phyloP scores from a whole-genome alignment of 2,113 vertebrate species.

The Syngnathoides biaculeatus region DNA sequence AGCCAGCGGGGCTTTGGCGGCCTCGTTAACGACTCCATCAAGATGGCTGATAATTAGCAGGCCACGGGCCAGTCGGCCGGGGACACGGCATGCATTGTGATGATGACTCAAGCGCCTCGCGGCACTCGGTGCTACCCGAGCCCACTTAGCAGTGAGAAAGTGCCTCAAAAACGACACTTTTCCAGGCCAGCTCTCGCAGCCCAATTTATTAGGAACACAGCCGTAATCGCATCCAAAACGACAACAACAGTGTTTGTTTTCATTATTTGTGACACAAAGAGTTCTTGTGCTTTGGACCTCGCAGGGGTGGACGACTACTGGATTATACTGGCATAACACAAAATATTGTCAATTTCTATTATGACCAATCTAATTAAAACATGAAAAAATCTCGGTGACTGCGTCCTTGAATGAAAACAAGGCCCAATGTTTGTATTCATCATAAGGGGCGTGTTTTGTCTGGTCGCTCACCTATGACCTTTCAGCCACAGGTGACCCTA shows the following conservation, averaged over 20 bases:
- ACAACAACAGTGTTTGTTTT: background rate
- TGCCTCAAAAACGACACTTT: background rate
- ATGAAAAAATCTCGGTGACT: background rate
- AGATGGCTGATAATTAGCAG: slow-evolving; percentile 59
- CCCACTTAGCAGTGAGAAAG: slow-evolving; percentile 4
- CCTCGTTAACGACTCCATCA: slow-evolving; percentile 59
- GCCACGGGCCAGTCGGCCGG: slow-evolving; percentile 40
- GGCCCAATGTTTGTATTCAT: too few species aligned
- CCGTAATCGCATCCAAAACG: background rate
- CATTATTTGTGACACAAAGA: too few species aligned
- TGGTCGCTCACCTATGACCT: too few species aligned
- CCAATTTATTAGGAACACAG: background rate
- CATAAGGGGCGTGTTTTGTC: too few species aligned
- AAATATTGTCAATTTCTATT: background rate
- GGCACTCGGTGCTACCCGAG: background rate
- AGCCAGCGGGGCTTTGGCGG: slow-evolving; percentile 44
- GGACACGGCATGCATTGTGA: slow-evolving; percentile 11
- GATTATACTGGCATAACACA: background rate
- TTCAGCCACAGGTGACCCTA: too few species aligned
- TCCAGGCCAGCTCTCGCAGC: background rate
- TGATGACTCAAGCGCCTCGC: background rate
- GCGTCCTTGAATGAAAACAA: too few species aligned
- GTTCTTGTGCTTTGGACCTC: background rate
- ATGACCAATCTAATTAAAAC: background rate
- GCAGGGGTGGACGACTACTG: background rate